Base-by-base conservation (phyloP, 2,888 invertebrate species). In the Gymnosoma rotundatum region DNA sequence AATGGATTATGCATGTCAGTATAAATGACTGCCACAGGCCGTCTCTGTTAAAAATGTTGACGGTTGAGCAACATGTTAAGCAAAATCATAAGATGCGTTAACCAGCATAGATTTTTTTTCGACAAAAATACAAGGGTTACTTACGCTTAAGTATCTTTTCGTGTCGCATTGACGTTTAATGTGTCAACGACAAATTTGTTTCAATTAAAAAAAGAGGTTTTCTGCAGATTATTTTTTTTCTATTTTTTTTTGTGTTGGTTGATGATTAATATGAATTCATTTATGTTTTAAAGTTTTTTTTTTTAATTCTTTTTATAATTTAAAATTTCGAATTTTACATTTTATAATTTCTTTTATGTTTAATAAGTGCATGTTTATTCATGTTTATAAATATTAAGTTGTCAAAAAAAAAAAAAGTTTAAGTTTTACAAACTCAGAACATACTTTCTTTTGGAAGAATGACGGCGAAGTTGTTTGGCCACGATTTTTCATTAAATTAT, bases 151-250 rank as follows among this genome's bases (percentile, higher is more conserved):
- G 18, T 52, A 18, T 16, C 9, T 58, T 58, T 0, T 67, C 18
- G 1, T 54, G 20, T 69, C 50, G 50, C 18, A 63, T 72, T 10
- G 16, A 60, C 60, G 56, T 73, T 69, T n/a, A 61, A 76, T 73
- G 58, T 80, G 72, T 78, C 73, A 69, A 63, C 67, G 36, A 54
- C 67, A 76, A 84, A 84, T 80, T 84, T 80, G 83, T 80, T 80
- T 78, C 63, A 80, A 84, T 84, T 84, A 78, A 69, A 32, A 75
- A 79, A 70, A 54, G 18, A 20, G 21, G 54, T 67, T 78, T 70
- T 5, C n/a, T 45, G 20, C 45, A 67, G 6, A 61, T 78, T 16
- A 50, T 9, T 36, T 8, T 42, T 36, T 20, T 8, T 16, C 45
- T 45, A 14, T 60, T 21, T 32, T 32, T 32, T 5, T 32, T 32